Base-by-base conservation (phyloP, 1,140 invertebrate genomes). In the Drosophila suzukii region DNA sequence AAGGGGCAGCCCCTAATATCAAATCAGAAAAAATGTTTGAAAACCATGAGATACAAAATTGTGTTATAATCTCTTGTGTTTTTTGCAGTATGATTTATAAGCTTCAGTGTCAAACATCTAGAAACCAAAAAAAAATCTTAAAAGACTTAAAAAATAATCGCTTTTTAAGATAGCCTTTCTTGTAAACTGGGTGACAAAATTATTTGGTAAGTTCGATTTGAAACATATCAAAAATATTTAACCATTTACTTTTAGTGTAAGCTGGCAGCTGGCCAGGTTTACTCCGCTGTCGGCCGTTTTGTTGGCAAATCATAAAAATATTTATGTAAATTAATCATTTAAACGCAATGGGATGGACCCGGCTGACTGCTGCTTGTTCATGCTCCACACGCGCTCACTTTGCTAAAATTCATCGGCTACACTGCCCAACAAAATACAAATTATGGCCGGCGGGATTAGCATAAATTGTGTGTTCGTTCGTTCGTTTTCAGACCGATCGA, bases 241-340 rank as follows among this genome's bases (percentile, higher is more conserved):
- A 2, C 4, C n/a, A 11, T n/a, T 53, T 15, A 34, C 0, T 46
- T 61, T 20, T 12, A 66, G 61, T 68, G 65, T 68, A 68, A 44
- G 32, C 60, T 68, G 65, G 68, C 65, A 71, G 51, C 44, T 72
- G 65, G 65, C 68, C 68, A 72, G 65, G 44, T 54, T 65, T 50
- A 34, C 50, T 53, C 41, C 53, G 20, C 47, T 72, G 36, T 53
- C 53, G 62, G 20, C 70, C 65, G 65, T 77, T 73, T 73, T 46
- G 78, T 88, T 89, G 84, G 76, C 85, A 89, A 89, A 89, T 89
- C 84, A 89, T 89, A 89, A 89, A 89, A 89, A 89, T 89, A 89
- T 89, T 89, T 89, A 89, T 89, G 84, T 89, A 90, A 89, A 89
- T 89, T 84, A 90, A 84, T 84, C 84, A 89, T 89, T 89, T 89